Evolutionary conservation across 2,113 vertebrate species (phyloP), one percentile per base, ranked within the genome.

Genomic region (Actinemys pallida): DNA sequence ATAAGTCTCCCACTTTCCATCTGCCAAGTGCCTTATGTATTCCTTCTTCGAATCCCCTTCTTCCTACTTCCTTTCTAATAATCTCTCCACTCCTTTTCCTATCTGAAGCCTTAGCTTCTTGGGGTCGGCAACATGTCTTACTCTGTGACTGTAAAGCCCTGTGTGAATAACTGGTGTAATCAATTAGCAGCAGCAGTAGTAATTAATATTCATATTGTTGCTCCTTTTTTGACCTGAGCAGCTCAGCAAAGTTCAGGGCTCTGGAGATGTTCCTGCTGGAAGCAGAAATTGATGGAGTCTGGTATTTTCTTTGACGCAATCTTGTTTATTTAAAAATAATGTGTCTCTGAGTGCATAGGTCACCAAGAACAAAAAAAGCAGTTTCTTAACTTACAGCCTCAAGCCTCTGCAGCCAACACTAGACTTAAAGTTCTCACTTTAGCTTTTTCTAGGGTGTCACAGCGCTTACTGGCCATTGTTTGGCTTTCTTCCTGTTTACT

Each of bases 1-100:
- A 92, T 52, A 88, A 92, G 8, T 96, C 92, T 95, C 96, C 94
- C 87, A 95, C 96, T 88, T 96, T 65, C 96, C 93, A 95, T 97
- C 92, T 97, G 95, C 87, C 91, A 93, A 19, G n/a, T 95, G 57
- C 54, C 42, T 72, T 69, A 2, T 78, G 22, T 92, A 90, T 91
- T 84, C 52, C 88, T 93, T 88, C 47, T 86, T 65, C 27, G 95
- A 86, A 90, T 6, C 24, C n/a, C 11, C 89, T 93, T 89, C 86
- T 50, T 93, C 86, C 90, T 93, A 13, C 86, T 90, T 96, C 79
- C 93, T 93, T 35, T 39, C 53, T 78, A 78, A 75, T 92, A 88
- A 47, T 95, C 88, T 90, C 94, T 91, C 39, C 76, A 62, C 35
- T 62, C 75, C 49, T 65, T 81, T 86, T 57, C 80, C 57, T 95